Percentiles rank a stretch among this genome's conserved stretches.
phyloP scores from a whole-genome alignment of 1,140 invertebrate species.

The Venturia canescens region DNA sequence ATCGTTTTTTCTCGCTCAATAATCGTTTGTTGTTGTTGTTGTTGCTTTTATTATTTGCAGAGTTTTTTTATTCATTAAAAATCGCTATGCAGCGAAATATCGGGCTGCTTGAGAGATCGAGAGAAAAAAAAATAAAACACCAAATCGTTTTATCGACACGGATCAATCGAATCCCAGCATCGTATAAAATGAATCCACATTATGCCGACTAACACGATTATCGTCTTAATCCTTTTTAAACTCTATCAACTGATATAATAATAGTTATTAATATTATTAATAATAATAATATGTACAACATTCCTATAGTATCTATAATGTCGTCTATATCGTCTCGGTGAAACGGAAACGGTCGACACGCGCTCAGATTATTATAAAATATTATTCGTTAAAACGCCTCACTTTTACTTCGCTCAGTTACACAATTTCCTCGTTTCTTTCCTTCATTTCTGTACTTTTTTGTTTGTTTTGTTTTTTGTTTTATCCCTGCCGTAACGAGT shows the following conservation, averaged over 20 bases:
- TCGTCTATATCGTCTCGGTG: conserved; percentile 55
- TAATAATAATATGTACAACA: conserved; percentile 72
- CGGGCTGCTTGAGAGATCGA: not conserved
- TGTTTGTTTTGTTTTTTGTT: not conserved
- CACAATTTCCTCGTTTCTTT: conserved; percentile 2
- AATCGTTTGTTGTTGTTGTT: not conserved
- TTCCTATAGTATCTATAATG: conserved; percentile 63
- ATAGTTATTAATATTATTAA: conserved; percentile 65
- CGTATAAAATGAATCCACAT: conserved; percentile 68
- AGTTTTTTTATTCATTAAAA: not conserved
- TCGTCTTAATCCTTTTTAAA: conserved; percentile 64
- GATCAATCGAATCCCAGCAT: conserved; percentile 18
- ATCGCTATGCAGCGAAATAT: not conserved
- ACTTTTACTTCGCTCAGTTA: no score
- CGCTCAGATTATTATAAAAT: conserved; percentile 47
- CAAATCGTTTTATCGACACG: conserved; percentile 1
- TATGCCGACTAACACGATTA: conserved; percentile 68
- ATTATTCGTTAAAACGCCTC: conserved; percentile 7
- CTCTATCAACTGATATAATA: conserved; percentile 69
- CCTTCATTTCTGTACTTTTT: not conserved
- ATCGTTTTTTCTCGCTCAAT: not conserved
- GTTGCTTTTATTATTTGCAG: no score
- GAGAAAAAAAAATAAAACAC: conserved; percentile 5
- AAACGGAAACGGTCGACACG: conserved; percentile 59
- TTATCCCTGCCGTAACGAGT: not conserved